Percentiles rank a stretch among this genome's conserved stretches.
Evolutionary conservation across 2,113 vertebrate genomes (phyloP).

Genomic region (Aythya baeri): DNA sequence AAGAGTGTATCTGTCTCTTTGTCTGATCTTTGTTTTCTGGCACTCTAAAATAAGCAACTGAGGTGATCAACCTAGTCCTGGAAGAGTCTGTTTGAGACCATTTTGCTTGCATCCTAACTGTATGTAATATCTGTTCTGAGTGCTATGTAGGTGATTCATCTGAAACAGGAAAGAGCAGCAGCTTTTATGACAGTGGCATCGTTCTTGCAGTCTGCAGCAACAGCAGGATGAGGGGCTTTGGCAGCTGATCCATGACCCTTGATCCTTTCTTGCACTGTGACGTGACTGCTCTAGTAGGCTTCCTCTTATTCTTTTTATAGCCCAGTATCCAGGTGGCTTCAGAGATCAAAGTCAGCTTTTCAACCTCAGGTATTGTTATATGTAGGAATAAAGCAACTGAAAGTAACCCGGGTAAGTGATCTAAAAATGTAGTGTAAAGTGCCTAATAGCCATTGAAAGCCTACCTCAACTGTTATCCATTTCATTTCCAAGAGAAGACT

Average conservation of each 20-base stretch:
- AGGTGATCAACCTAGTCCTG: neutral
- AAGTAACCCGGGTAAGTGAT: neutral
- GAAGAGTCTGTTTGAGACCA: neutral
- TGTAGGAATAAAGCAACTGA: neutral
- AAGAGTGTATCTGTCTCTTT: neutral
- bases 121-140: neutral
- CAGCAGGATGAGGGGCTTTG: neutral
- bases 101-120: neutral
- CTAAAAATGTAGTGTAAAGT: constrained; percentile 7
- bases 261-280: constrained; percentile 6
- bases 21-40: neutral
- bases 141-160: neutral
- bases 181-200: neutral
- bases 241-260: constrained; percentile 3
- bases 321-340: neutral
- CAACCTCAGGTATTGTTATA: neutral
- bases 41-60: neutral
- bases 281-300: neutral
- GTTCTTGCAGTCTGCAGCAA: neutral
- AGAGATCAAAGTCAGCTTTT: constrained; percentile 37
- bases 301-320: neutral
- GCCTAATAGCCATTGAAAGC: neutral
- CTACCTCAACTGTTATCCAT: neutral
- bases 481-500: neutral
- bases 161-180: neutral